phyloP scores from a whole-genome alignment of 1,140 invertebrate species.

The Watersipora subatra region DNA sequence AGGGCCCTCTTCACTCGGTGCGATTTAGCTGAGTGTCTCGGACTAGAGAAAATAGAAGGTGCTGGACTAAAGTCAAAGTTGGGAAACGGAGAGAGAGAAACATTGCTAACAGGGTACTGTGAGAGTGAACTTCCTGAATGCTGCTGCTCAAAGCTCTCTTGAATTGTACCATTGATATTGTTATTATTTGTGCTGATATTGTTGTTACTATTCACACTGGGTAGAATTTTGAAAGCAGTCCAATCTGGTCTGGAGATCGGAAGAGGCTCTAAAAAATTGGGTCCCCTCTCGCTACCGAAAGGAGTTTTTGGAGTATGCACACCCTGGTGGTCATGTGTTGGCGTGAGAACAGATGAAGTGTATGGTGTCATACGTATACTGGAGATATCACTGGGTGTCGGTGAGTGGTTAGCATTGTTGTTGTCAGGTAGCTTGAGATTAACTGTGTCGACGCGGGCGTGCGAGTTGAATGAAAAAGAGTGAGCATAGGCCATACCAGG shows the following conservation, averaged over 20 bases:
- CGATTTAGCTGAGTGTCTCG: slow-evolving; percentile 28
- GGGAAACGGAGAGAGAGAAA: slow-evolving; percentile 29
- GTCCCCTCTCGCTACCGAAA: slow-evolving; percentile 13
- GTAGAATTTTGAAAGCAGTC: slow-evolving; percentile 11
- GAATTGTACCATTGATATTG: slow-evolving; percentile 22
- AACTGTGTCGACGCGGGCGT: not conserved
- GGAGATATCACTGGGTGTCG: slow-evolving; percentile 34
- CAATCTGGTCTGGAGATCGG: slow-evolving; percentile 5
- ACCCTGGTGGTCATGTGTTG: not conserved
- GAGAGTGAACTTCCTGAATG: slow-evolving; percentile 4
- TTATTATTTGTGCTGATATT: slow-evolving; percentile 14
- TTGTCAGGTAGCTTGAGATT: slow-evolving; percentile 15
- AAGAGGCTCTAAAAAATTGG: not conserved
- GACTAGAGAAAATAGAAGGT: slow-evolving; percentile 23
- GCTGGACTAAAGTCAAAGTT: slow-evolving; percentile 22
- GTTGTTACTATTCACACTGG: slow-evolving; percentile 13
- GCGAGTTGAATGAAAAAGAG: not conserved
- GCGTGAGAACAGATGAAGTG: not conserved
- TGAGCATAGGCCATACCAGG: not conserved
- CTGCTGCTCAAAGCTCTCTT: slow-evolving; percentile 9
- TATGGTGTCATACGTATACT: slow-evolving; percentile 19
- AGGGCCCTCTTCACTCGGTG: slow-evolving; percentile 61
- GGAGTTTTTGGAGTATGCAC: slow-evolving; percentile 12
- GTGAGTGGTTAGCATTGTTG: slow-evolving; percentile 25
- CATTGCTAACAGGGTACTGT: slow-evolving; percentile 10